Conservation (phyloP, 2,888 invertebrate genomes). For the Quadroppia sp. region DNA sequence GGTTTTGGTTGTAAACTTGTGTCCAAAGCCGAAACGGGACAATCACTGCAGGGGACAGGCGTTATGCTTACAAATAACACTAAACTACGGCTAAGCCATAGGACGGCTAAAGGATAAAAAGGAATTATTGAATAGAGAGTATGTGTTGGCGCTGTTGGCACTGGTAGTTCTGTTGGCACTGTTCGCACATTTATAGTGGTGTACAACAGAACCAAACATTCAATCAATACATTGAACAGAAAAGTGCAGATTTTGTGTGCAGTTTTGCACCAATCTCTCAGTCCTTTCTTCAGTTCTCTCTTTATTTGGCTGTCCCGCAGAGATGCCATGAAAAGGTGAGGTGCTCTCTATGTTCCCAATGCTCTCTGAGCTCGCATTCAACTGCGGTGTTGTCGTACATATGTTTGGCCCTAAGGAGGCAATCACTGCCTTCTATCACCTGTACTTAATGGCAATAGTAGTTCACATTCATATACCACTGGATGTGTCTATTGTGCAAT, state of each 20-base stretch:
- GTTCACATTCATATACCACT: conserved; percentile 22
- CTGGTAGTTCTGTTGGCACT: too few relatives aligned
- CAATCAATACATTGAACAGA: conserved; percentile 5
- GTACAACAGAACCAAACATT: conserved; percentile 18
- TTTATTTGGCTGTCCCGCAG: conserved; percentile 16
- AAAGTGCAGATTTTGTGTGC: neutral
- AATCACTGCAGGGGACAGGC: conserved; percentile 36
- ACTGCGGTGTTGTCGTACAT: conserved; percentile 32
- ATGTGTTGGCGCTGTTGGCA: conserved; percentile 12
- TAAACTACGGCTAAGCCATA: conserved; percentile 33
- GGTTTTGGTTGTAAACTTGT: conserved; percentile 27
- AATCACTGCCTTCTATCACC: conserved; percentile 30
- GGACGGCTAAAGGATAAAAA: conserved; percentile 32
- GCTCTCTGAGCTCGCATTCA: neutral
- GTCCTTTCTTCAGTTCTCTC: conserved; percentile 21
- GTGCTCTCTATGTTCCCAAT: too few relatives aligned
- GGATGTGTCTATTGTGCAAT: conserved; percentile 30
- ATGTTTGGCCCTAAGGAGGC: conserved; percentile 32
- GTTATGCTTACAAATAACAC: conserved; percentile 37
- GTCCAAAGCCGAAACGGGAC: conserved; percentile 34
- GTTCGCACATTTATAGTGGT: conserved; percentile 29
- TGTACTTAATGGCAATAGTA: conserved; percentile 21
- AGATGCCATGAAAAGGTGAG: conserved; percentile 23
- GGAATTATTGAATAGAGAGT: conserved; percentile 28
- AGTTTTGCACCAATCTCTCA: conserved; percentile 19